phyloP scores from a whole-genome alignment of 2,113 vertebrate species.

The Podarcis raffonei region DNA sequence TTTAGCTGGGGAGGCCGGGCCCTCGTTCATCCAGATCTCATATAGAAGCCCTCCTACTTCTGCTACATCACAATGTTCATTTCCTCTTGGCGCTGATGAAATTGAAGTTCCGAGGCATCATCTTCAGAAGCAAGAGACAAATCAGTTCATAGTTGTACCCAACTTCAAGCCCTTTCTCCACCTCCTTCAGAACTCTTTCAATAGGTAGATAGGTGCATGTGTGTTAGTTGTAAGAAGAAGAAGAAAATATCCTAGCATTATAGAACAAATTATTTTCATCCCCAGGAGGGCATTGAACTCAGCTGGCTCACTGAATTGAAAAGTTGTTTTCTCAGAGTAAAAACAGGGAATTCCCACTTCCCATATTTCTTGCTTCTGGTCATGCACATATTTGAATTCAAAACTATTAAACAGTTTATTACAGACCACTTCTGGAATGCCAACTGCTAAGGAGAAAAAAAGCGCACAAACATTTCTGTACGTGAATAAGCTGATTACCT shows the following conservation, averaged over 20 bases:
- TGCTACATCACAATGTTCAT: no score
- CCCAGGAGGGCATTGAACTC: background rate
- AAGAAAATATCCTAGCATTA: background rate
- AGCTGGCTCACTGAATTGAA: background rate
- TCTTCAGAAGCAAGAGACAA: no score
- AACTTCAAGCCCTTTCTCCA: no score
- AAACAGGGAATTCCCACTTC: conserved; percentile 25
- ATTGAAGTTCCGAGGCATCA: no score
- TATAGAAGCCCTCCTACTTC: no score
- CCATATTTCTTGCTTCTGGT: conserved; percentile 14
- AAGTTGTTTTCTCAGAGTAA: conserved; percentile 6
- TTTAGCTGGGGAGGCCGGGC: no score
- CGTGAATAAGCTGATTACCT: conserved; percentile 10
- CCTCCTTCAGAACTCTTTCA: no score
- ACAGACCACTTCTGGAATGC: conserved; percentile 16
- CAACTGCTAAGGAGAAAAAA: conserved; percentile 12
- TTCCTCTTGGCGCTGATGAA: no score
- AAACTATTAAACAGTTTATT: conserved; percentile 17
- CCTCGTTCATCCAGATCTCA: no score
- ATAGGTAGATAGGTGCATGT: background rate
- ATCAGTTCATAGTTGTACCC: no score
- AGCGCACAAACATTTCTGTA: conserved; percentile 21
- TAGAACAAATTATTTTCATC: conserved; percentile 13
- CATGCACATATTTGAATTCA: conserved; percentile 12
- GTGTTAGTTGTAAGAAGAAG: background rate